phyloP scores from a whole-genome alignment of 2,888 invertebrate genomes.

The Deilephila porcellus region DNA sequence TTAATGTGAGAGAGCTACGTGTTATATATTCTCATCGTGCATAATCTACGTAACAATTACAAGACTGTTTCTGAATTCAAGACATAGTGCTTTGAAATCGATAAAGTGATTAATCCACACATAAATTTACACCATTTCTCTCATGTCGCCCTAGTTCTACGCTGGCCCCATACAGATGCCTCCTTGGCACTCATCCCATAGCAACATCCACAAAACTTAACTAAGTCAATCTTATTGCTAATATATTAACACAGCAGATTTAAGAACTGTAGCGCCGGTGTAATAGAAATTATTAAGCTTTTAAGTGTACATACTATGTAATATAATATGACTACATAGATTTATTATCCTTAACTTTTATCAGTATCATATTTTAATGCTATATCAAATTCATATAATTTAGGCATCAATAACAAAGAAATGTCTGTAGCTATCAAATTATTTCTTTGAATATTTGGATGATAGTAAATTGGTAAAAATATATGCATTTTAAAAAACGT shows the following conservation, averaged over 20 bases:
- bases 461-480: no score
- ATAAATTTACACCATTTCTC: not conserved
- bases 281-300: not conserved
- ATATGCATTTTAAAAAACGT: no score
- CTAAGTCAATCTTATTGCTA: slow-evolving; percentile 4
- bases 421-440: no score
- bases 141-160: no score
- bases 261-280: slow-evolving; percentile 15
- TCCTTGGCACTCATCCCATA: slow-evolving; percentile 54
- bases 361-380: no score
- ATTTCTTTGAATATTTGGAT: no score
- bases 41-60: not conserved
- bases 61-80: not conserved
- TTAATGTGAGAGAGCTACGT: not conserved
- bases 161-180: not conserved
- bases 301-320: no score
- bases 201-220: slow-evolving; percentile 44
- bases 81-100: not conserved
- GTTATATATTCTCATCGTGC: not conserved
- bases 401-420: no score
- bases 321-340: no score
- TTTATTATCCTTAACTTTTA: no score
- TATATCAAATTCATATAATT: no score
- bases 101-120: not conserved
- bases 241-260: slow-evolving; percentile 16